phyloP scores from a whole-genome alignment of 2,797 vertebrate species.

The Poecilia wingei region DNA sequence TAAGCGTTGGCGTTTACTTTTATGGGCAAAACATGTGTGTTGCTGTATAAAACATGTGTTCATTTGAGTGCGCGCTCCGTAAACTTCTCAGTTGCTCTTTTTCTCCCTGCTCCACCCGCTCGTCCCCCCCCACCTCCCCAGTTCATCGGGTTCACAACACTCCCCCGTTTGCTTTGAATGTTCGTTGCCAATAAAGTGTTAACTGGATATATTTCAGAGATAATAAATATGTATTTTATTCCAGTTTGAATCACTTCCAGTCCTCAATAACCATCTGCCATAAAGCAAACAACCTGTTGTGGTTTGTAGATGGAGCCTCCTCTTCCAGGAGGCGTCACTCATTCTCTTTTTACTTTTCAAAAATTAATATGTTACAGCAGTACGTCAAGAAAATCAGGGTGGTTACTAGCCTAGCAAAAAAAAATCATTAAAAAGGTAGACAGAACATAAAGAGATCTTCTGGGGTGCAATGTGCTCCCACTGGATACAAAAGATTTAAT shows the following conservation, averaged over 20 bases:
- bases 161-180: background rate
- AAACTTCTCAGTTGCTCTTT: constrained; percentile 16
- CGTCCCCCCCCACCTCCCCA: constrained; percentile 1
- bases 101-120: background rate
- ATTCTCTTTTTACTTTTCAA: background rate
- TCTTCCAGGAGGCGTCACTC: background rate
- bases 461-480: background rate
- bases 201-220: background rate
- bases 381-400: background rate
- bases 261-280: background rate
- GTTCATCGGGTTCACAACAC: constrained; percentile 49
- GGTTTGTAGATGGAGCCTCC: background rate
- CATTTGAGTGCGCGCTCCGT: constrained; percentile 13
- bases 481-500: too few relatives aligned
- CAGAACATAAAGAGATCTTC: background rate
- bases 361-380: background rate
- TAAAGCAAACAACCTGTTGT: constrained; percentile 7
- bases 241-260: constrained; percentile 10
- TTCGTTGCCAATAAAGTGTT: constrained; percentile 4
- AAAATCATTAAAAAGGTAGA: background rate
- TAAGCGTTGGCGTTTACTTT: constrained; percentile 67
- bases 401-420: background rate
- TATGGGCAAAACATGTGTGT: constrained; percentile 40
- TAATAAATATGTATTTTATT: constrained; percentile 1
- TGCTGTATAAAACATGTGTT: constrained; percentile 3